phyloP scores from a whole-genome alignment of 2,113 vertebrate species.

The Rana temporaria region DNA sequence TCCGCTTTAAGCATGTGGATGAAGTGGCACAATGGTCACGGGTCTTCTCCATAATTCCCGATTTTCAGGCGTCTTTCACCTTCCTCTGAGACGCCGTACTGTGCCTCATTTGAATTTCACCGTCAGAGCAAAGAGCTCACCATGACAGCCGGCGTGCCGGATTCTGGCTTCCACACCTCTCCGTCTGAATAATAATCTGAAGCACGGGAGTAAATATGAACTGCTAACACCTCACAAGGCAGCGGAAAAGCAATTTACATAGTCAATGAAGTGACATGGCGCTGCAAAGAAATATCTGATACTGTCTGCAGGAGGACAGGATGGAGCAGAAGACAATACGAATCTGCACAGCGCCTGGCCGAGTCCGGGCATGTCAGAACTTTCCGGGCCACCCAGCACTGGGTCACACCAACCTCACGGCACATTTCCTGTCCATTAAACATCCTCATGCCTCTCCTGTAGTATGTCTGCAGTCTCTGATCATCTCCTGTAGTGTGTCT shows the following conservation, averaged over 20 bases:
- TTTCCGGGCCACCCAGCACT: no score
- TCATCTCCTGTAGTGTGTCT: no score
- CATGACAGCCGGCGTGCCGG: slow-evolving; percentile 1
- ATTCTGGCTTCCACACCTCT: slow-evolving; percentile 22
- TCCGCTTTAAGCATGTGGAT: no score
- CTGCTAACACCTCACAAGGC: slow-evolving; percentile 32
- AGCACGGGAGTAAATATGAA: slow-evolving; percentile 32
- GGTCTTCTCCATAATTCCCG: slow-evolving; percentile 1
- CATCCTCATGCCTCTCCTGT: no score
- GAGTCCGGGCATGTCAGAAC: no score
- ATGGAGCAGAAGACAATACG: no score
- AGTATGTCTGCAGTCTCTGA: no score
- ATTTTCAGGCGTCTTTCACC: slow-evolving; percentile 25
- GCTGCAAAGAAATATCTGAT: background rate
- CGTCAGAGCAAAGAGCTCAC: slow-evolving; percentile 4
- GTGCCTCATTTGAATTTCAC: slow-evolving; percentile 17
- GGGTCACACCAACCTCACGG: no score
- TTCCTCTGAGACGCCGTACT: background rate
- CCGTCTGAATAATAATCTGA: slow-evolving; percentile 32
- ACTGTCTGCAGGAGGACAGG: no score
- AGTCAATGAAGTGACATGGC: slow-evolving; percentile 45
- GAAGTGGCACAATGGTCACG: background rate
- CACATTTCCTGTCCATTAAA: no score
- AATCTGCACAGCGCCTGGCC: no score
- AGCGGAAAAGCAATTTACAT: slow-evolving; percentile 46